phyloP scores from a whole-genome alignment of 2,113 vertebrate genomes.

The Fukomys damarensis region DNA sequence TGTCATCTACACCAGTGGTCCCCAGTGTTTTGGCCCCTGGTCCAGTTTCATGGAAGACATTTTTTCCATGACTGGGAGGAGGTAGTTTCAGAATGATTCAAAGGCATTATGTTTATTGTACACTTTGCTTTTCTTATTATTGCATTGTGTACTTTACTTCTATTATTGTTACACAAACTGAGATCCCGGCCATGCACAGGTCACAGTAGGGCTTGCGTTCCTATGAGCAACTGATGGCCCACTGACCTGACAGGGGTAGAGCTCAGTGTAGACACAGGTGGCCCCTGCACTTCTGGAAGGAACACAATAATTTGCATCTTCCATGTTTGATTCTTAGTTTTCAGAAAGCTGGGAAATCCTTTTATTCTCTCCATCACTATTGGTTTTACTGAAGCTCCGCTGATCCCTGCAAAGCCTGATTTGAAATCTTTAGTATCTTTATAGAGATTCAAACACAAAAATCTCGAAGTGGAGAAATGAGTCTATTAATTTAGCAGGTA shows the following conservation, averaged over 20 bases:
- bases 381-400: neutral
- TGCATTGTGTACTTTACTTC: neutral
- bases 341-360: neutral
- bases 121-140: neutral
- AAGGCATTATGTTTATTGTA: neutral
- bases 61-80: neutral
- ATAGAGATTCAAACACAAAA: neutral
- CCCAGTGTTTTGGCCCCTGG: neutral
- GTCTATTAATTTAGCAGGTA: neutral
- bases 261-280: rapidly evolving
- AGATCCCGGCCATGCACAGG: neutral
- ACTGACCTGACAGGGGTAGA: neutral
- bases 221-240: neutral
- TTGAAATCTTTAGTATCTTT: neutral
- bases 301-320: neutral
- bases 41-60: neutral
- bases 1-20: too few relatives aligned
- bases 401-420: neutral
- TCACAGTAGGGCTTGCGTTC: neutral
- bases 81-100: neutral
- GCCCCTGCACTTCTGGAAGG: too few relatives aligned
- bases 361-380: neutral
- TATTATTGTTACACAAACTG: neutral
- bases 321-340: neutral
- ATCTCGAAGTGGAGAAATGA: neutral